phyloP scores from a whole-genome alignment of 37 sponge, comb jelly and placozoan species.

The Ianthella basta region DNA sequence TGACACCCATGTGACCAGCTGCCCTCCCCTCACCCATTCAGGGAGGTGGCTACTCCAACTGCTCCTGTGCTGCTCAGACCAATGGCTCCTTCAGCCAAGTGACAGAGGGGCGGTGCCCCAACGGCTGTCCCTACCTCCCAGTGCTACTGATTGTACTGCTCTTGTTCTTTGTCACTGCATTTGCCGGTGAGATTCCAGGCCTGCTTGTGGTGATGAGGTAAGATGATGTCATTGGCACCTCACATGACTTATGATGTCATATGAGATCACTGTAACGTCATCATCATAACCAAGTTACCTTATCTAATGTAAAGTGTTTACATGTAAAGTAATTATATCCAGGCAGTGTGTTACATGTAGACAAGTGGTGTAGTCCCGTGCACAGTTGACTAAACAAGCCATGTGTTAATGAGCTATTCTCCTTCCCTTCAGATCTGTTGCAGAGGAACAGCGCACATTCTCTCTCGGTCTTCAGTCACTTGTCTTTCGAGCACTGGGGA shows the following conservation, averaged over 20 bases:
- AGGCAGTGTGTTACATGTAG: too few species aligned
- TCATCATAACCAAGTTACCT: background rate
- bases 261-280: background rate
- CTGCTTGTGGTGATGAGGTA: constrained; percentile 34
- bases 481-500: constrained; percentile 58
- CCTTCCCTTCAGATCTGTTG: constrained; percentile 56
- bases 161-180: background rate
- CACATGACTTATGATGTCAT: background rate
- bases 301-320: too few species aligned
- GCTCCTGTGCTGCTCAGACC: background rate
- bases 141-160: background rate
- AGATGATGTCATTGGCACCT: background rate
- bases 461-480: constrained; percentile 75
- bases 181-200: constrained; percentile 25
- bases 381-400: too few species aligned
- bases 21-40: background rate
- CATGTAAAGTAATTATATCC: too few species aligned
- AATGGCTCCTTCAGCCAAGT: background rate
- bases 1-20: background rate
- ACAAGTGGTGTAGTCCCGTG: background rate
- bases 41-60: background rate
- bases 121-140: constrained; percentile 8
- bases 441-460: constrained; percentile 77
- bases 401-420: too few species aligned
- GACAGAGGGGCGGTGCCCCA: constrained; percentile 26